A percentile compares a stretch with the other conserved stretches of the same genome.
These are phyloP conservation scores for Hydropsyche betteni DNA, from an alignment of 2,888 invertebrate genomes.

Conservation along the genomic window DNA sequence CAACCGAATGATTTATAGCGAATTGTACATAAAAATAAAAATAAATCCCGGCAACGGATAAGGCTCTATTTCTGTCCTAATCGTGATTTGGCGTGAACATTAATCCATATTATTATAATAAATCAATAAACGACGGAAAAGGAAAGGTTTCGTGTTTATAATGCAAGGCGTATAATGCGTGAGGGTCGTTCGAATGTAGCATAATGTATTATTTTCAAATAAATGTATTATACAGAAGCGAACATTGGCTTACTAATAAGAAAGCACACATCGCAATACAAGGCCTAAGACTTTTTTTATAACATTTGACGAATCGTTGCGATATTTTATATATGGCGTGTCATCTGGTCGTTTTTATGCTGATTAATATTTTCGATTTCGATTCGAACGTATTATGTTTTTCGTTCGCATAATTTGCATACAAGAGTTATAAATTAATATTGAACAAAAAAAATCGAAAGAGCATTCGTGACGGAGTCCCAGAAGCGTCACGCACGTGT, in stretches of 20 bases:
- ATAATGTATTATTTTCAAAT: no score
- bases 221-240: no score
- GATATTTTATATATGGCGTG: conserved; percentile 40
- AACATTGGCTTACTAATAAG: no score
- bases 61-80: not conserved
- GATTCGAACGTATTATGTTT: conserved; percentile 5
- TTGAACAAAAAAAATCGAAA: no score
- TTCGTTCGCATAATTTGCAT: conserved; percentile 23
- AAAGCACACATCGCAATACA: no score
- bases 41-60: not conserved
- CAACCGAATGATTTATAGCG: conserved; percentile 15
- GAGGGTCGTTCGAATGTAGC: no score
- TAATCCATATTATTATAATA: conserved; percentile 25
- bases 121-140: conserved; percentile 8
- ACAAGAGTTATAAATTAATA: conserved; percentile 20
- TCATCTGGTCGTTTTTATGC: conserved; percentile 42
- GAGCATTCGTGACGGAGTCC: no score
- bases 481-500: not conserved
- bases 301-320: no score
- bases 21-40: conserved; percentile 6
- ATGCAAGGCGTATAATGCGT: not conserved
- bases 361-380: conserved; percentile 46
- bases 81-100: conserved; percentile 28
- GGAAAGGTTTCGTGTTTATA: conserved; percentile 21
- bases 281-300: no score